Conservation (phyloP, 2,113 vertebrate species). For the Ptilorrhoa leucosticta region DNA sequence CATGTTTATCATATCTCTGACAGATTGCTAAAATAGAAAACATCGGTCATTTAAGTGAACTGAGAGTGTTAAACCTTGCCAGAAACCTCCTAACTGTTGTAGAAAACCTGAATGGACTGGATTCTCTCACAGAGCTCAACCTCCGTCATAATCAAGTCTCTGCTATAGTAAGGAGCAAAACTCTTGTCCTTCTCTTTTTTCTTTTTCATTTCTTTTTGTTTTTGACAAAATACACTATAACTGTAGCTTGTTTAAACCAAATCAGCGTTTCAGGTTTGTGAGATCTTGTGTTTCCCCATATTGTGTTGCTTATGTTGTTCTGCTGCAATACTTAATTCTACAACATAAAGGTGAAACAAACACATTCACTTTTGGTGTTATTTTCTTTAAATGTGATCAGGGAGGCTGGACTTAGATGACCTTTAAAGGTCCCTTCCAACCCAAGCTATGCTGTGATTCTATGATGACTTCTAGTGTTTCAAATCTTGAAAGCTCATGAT, state of each 20-base stretch:
- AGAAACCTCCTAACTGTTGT: constrained; percentile 83
- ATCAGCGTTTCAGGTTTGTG: neutral
- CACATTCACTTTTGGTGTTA: neutral
- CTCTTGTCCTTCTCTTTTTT: neutral
- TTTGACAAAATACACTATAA: neutral
- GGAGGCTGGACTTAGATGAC: neutral
- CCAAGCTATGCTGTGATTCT: neutral
- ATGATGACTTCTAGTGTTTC: neutral
- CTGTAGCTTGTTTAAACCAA: neutral
- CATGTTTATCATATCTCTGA: neutral
- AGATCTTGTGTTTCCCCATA: neutral
- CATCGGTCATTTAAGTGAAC: constrained; percentile 80
- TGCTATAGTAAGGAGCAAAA: constrained; percentile 79
- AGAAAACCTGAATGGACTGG: constrained; percentile 85
- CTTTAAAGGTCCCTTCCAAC: neutral
- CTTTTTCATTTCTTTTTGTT: neutral
- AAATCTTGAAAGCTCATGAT: neutral
- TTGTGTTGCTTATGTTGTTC: neutral
- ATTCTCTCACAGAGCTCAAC: constrained; percentile 88
- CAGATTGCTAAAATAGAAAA: constrained; percentile 91
- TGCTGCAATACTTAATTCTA: neutral
- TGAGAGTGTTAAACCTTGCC: constrained; percentile 90
- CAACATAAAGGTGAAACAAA: neutral
- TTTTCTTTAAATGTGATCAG: neutral
- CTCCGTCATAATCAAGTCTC: constrained; percentile 87